Conservation (phyloP, 2,888 invertebrate species). For the Tricholauxania praeusta region DNA sequence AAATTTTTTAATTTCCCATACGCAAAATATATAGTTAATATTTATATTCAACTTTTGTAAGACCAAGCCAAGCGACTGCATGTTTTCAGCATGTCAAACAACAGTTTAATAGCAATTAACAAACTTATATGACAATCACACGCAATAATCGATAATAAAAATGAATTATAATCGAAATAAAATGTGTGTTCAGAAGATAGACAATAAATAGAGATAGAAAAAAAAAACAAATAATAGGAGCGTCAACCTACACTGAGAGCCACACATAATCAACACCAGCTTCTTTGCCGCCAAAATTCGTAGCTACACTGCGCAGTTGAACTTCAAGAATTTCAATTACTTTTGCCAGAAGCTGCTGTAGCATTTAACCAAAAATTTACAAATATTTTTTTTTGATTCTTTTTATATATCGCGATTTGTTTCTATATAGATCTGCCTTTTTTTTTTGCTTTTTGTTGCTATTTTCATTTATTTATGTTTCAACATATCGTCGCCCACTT, state of each 20-base stretch:
- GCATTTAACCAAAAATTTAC: background rate
- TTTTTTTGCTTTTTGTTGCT: background rate
- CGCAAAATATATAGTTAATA: too few relatives aligned
- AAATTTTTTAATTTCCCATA: too few relatives aligned
- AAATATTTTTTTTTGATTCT: too few relatives aligned
- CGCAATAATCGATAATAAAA: too few relatives aligned
- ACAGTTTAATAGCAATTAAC: conserved; percentile 23
- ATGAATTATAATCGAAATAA: too few relatives aligned
- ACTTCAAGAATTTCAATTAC: conserved; percentile 19
- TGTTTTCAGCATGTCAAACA: conserved; percentile 3
- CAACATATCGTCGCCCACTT: too few relatives aligned
- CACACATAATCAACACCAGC: too few relatives aligned
- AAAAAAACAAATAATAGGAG: background rate
- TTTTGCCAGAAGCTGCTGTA: conserved; percentile 7
- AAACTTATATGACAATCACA: background rate
- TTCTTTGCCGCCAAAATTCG: too few relatives aligned
- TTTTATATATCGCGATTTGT: too few relatives aligned
- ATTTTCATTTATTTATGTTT: background rate
- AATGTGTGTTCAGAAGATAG: too few relatives aligned
- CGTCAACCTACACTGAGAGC: conserved; percentile 1
- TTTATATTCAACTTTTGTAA: too few relatives aligned
- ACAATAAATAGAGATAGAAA: too few relatives aligned
- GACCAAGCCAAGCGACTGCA: background rate
- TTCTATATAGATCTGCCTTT: background rate
- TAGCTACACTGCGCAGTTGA: background rate